Evolutionary conservation across 2,113 vertebrate genomes (phyloP).

Genomic region (Caretta caretta): DNA sequence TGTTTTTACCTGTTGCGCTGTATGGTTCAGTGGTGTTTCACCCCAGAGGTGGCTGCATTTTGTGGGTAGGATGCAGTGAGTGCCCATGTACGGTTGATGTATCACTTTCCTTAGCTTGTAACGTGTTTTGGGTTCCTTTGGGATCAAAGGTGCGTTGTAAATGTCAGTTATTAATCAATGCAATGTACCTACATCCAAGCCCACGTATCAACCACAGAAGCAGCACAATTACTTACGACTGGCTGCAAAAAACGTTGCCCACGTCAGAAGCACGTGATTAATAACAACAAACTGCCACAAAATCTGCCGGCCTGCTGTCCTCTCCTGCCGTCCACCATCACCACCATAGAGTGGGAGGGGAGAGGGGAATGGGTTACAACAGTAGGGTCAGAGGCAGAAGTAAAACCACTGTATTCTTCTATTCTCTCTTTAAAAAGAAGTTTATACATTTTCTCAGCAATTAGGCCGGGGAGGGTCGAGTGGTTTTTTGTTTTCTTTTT

Average conservation of each 20-base stretch:
- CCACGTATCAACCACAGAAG: slow-evolving; percentile 36
- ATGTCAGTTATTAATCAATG: slow-evolving; percentile 40
- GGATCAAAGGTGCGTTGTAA: slow-evolving; percentile 39
- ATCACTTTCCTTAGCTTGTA: neutral
- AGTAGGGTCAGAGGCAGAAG: neutral
- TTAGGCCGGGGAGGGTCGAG: neutral
- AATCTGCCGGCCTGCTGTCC: slow-evolving; percentile 40
- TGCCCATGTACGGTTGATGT: slow-evolving; percentile 29
- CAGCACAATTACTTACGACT: slow-evolving; percentile 48
- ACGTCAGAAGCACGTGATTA: slow-evolving; percentile 21
- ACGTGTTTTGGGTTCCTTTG: slow-evolving; percentile 6
- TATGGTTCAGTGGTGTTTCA: neutral
- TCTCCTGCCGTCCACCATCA: slow-evolving; percentile 36
- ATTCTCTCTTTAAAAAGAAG: fast-evolving
- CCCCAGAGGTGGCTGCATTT: neutral
- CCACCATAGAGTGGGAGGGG: neutral
- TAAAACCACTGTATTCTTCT: neutral
- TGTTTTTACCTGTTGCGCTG: neutral
- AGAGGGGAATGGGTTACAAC: neutral
- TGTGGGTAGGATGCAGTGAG: neutral
- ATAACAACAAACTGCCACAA: slow-evolving; percentile 27
- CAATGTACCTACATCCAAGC: slow-evolving; percentile 19
- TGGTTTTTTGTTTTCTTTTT: neutral
- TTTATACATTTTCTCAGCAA: neutral
- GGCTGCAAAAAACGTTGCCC: neutral